A percentile compares a stretch with the other conserved stretches of the same genome.
phyloP scores from a whole-genome alignment of 2,888 invertebrate species.

The Branchellion lobata region DNA sequence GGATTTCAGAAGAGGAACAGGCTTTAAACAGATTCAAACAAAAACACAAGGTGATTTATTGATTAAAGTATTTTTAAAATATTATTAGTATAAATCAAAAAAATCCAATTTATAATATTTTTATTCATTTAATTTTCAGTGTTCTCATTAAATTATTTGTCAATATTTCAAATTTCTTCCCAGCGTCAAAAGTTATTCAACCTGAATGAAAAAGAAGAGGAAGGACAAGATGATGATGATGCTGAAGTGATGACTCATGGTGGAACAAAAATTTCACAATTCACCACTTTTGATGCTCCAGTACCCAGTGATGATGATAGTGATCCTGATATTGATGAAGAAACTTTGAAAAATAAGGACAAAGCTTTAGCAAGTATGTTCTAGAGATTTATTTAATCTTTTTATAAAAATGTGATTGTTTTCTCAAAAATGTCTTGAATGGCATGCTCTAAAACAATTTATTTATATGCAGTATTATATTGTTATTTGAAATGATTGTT shows the following conservation, averaged over 20 bases:
- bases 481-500: too few species aligned
- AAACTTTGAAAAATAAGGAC: not conserved
- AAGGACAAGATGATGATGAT: conserved; percentile 1
- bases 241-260: conserved; percentile 26
- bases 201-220: conserved; percentile 26
- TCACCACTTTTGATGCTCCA: conserved; percentile 19
- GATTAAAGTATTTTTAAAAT: not conserved
- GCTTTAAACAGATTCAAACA: conserved; percentile 1
- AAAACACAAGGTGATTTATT: conserved; percentile 1
- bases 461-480: too few species aligned
- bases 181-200: not conserved
- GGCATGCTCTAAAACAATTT: too few species aligned
- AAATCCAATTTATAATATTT: not conserved
- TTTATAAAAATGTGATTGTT: too few species aligned
- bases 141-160: too few species aligned
- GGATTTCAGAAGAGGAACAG: conserved; percentile 5
- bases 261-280: conserved; percentile 27
- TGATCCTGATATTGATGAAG: conserved; percentile 23
- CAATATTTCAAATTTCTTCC: too few species aligned
- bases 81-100: not conserved
- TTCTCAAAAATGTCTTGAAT: too few species aligned
- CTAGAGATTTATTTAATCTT: not conserved
- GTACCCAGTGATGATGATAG: conserved; percentile 7
- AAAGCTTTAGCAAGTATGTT: conserved; percentile 4
- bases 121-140: not conserved